phyloP scores from a whole-genome alignment of 2,113 vertebrate species.

The Tauraco erythrolophus region DNA sequence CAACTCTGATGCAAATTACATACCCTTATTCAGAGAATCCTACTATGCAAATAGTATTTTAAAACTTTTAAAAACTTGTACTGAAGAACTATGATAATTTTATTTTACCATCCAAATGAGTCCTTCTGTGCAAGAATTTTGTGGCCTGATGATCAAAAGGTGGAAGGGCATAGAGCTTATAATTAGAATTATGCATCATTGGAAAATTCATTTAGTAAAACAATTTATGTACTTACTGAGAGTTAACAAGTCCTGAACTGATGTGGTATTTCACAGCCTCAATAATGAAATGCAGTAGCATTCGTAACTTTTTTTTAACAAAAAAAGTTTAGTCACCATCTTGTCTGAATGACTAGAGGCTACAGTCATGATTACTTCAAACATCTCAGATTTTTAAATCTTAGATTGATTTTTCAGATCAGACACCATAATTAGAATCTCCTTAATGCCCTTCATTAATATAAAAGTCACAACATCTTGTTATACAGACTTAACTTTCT shows the following conservation, averaged over 20 bases:
- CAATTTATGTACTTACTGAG: not conserved
- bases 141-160: not conserved
- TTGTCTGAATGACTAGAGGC: not conserved
- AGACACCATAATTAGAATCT: slow-evolving; percentile 15
- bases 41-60: not conserved
- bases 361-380: not conserved
- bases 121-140: not conserved
- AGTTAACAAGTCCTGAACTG: not conserved
- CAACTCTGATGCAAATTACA: too few species aligned
- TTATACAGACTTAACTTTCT: slow-evolving; percentile 5
- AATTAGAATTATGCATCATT: slow-evolving; percentile 1
- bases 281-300: not conserved
- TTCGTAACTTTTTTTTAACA: not conserved
- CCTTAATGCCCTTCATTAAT: slow-evolving; percentile 32
- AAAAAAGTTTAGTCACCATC: not conserved
- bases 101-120: not conserved
- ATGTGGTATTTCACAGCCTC: not conserved
- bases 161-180: not conserved
- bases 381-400: slow-evolving; percentile 5
- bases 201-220: not conserved
- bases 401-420: slow-evolving; percentile 29
- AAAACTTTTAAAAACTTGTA: not conserved
- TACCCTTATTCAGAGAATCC: not conserved
- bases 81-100: not conserved
- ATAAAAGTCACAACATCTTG: slow-evolving; percentile 25